Percentiles rank a stretch among this genome's conserved stretches.
These are phyloP conservation scores for Ameiurus melas DNA, from an alignment of 2,113 vertebrate species.

Conservation along the genomic window DNA sequence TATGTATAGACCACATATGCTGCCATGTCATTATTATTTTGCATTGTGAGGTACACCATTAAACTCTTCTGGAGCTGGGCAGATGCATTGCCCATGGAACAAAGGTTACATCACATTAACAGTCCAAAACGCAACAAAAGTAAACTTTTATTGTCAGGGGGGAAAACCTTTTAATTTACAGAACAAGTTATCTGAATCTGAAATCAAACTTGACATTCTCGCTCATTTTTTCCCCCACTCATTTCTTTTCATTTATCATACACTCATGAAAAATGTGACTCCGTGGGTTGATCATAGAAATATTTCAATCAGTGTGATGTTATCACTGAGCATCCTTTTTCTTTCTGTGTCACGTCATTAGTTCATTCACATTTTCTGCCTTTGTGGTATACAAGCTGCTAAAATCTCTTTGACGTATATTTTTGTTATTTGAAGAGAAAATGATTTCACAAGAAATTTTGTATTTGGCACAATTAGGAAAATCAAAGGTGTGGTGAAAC, in stretches of 20 bases:
- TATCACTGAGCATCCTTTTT: not conserved
- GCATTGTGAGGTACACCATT: not conserved
- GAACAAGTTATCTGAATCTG: constrained; percentile 55
- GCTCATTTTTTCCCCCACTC: not conserved
- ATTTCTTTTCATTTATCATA: constrained; percentile 42
- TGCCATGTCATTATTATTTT: not conserved
- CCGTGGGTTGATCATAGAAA: constrained; percentile 48
- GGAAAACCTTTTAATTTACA: constrained; percentile 61
- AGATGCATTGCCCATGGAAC: not conserved
- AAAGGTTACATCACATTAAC: constrained; percentile 39
- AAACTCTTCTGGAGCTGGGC: not conserved
- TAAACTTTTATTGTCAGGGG: constrained; percentile 62
- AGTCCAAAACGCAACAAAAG: constrained; percentile 62
- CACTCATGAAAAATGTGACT: constrained; percentile 55
- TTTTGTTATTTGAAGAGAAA: not conserved
- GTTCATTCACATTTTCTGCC: not conserved
- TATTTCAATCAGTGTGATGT: not conserved
- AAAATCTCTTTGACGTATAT: constrained; percentile 6
- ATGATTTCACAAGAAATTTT: not conserved
- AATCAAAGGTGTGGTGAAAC: not conserved
- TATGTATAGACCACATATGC: not conserved
- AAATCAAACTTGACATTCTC: constrained; percentile 44
- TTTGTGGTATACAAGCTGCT: not conserved
- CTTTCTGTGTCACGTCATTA: constrained; percentile 4
- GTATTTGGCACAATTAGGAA: constrained; percentile 14